A percentile compares a stretch with the other conserved stretches of the same genome.
phyloP scores from a whole-genome alignment of 2,888 invertebrate genomes.

The Tiphia femorata region DNA sequence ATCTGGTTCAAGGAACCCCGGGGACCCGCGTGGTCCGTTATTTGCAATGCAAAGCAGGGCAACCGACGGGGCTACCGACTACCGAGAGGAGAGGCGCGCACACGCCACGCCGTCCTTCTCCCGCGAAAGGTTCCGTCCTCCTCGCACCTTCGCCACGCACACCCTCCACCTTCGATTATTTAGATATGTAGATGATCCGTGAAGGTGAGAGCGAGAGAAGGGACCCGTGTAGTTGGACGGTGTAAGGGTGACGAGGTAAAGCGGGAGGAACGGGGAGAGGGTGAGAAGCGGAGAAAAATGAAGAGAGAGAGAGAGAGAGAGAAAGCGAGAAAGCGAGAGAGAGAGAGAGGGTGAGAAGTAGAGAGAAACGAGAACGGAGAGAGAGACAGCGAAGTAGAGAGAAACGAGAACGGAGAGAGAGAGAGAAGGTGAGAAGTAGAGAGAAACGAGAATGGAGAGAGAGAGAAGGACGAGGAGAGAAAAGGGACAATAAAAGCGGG shows the following conservation, averaged over 20 bases:
- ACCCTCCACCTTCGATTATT: conserved; percentile 68
- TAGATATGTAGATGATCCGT: conserved; percentile 68
- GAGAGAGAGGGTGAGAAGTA: background rate
- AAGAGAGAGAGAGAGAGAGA: background rate
- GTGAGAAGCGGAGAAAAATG: conserved; percentile 18
- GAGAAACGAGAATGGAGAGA: background rate
- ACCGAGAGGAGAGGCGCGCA: too few species aligned
- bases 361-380: background rate
- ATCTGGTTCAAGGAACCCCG: conserved; percentile 69
- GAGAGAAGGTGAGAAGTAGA: background rate
- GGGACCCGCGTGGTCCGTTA: conserved; percentile 45
- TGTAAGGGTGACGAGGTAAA: too few species aligned
- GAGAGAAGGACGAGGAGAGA: background rate
- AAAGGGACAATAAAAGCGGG: too few species aligned
- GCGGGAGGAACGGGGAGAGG: too few species aligned
- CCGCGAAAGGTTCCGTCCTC: background rate
- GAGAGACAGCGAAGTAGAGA: background rate
- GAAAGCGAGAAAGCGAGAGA: background rate
- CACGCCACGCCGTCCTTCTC: background rate
- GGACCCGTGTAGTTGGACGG: too few species aligned
- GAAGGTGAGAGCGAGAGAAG: conserved; percentile 29
- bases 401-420: background rate
- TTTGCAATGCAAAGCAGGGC: conserved; percentile 67
- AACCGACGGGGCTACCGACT: conserved; percentile 44
- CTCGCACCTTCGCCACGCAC: background rate